A percentile compares a stretch with the other conserved stretches of the same genome.
phyloP scores from a whole-genome alignment of 2,888 invertebrate genomes.

The Chloromyia formosa region DNA sequence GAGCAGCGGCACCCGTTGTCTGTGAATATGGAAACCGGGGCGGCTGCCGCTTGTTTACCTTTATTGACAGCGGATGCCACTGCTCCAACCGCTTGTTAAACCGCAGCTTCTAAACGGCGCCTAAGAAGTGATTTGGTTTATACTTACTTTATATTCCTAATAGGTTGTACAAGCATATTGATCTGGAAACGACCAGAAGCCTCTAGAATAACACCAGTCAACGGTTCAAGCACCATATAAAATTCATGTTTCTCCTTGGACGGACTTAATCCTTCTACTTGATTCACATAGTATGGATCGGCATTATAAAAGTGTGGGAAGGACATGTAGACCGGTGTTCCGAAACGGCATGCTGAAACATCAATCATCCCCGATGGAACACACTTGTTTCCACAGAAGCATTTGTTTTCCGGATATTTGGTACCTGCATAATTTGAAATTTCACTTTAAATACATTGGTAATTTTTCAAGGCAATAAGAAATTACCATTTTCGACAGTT shows the following conservation, averaged over 20 bases:
- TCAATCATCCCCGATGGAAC: slow-evolving; percentile 78
- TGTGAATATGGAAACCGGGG: no score
- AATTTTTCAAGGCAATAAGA: neutral
- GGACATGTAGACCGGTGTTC: slow-evolving; percentile 84
- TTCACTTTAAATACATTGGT: neutral
- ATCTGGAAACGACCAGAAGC: slow-evolving; percentile 82
- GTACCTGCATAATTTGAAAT: slow-evolving; percentile 65
- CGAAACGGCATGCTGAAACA: slow-evolving; percentile 80
- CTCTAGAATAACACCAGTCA: slow-evolving; percentile 77
- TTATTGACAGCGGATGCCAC: no score
- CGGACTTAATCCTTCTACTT: slow-evolving; percentile 76
- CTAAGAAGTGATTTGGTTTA: no score
- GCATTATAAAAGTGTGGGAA: slow-evolving; percentile 85
- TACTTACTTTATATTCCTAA: slow-evolving; percentile 73
- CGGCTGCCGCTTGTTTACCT: no score
- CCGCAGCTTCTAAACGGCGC: no score
- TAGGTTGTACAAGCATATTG: slow-evolving; percentile 77
- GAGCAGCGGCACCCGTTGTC: no score
- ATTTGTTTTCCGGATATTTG: slow-evolving; percentile 69
- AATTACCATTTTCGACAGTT: slow-evolving; percentile 74
- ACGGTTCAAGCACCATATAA: slow-evolving; percentile 79
- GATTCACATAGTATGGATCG: slow-evolving; percentile 72
- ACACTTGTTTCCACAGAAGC: slow-evolving; percentile 79
- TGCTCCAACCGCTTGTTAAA: no score
- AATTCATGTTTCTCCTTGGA: slow-evolving; percentile 76